Percentiles rank a stretch among this genome's conserved stretches.
phyloP scores from a whole-genome alignment of 1,140 invertebrate species.

The Polypedilum vanderplanki region DNA sequence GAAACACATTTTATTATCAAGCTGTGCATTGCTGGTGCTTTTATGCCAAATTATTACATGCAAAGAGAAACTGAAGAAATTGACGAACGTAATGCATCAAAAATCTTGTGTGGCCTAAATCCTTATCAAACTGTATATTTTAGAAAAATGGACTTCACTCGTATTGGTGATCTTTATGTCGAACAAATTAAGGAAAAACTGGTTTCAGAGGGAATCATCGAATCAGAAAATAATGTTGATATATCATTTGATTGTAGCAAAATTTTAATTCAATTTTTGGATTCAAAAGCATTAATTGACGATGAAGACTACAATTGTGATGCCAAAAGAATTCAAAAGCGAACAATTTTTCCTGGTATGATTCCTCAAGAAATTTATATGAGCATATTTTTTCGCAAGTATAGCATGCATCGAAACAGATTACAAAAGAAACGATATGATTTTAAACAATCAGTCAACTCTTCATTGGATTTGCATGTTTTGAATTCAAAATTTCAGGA shows the following conservation, averaged over 20 bases:
- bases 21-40: conserved; percentile 59
- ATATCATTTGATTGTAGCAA: conserved; percentile 55
- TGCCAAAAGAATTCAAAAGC: conserved; percentile 30
- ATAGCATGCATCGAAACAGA: conserved; percentile 37
- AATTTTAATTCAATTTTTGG: conserved; percentile 54
- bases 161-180: conserved; percentile 68
- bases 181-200: conserved; percentile 52
- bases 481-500: conserved; percentile 37
- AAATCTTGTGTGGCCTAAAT: conserved; percentile 59
- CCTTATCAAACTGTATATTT: conserved; percentile 72
- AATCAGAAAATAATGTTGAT: conserved; percentile 45
- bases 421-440: background rate
- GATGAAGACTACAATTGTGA: conserved; percentile 36
- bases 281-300: conserved; percentile 14
- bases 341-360: conserved; percentile 48
- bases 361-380: conserved; percentile 67
- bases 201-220: conserved; percentile 36
- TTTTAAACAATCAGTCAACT: background rate
- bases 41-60: conserved; percentile 84
- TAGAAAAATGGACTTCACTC: conserved; percentile 53
- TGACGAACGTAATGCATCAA: conserved; percentile 54
- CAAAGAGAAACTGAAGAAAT: conserved; percentile 46
- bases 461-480: conserved; percentile 47
- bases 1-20: conserved; percentile 57
- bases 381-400: conserved; percentile 64